phyloP scores from a whole-genome alignment of 2,113 vertebrate species.

The Pelobates fuscus region DNA sequence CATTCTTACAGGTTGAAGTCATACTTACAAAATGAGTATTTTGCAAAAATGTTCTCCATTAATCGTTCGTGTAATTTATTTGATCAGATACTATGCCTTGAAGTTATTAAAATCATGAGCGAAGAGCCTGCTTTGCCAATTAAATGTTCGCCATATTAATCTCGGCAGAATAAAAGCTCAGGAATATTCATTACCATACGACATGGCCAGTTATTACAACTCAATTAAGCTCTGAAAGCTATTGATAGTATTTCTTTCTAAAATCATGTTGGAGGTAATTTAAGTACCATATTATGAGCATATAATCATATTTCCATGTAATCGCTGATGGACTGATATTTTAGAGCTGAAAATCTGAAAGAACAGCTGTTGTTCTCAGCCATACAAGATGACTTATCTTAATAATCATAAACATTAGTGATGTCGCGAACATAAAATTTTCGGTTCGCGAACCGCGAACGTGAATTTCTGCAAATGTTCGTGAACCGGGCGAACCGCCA shows the following conservation, averaged over 20 bases:
- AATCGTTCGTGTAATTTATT: too few relatives aligned
- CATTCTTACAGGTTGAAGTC: too few relatives aligned
- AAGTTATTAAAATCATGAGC: too few relatives aligned
- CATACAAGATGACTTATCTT: not conserved
- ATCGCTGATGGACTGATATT: not conserved
- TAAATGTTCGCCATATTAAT: slow-evolving; percentile 3
- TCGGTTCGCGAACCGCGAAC: too few relatives aligned
- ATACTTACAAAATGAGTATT: too few relatives aligned
- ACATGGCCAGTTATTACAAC: slow-evolving; percentile 6
- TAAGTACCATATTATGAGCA: slow-evolving; percentile 3
- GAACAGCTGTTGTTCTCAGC: not conserved
- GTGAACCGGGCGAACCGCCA: too few relatives aligned
- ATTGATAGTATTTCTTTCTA: not conserved
- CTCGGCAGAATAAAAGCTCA: not conserved
- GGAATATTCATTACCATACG: not conserved
- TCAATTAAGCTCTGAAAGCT: slow-evolving; percentile 6
- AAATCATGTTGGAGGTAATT: not conserved
- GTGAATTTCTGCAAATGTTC: too few relatives aligned
- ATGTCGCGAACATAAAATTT: too few relatives aligned
- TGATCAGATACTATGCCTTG: too few relatives aligned
- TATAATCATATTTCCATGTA: slow-evolving; percentile 12
- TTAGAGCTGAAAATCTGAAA: not conserved
- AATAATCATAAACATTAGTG: not conserved
- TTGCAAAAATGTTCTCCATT: too few relatives aligned
- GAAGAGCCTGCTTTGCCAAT: not conserved